phyloP scores from a whole-genome alignment of 2,797 vertebrate genomes.

The Micropoecilia bifurca region DNA sequence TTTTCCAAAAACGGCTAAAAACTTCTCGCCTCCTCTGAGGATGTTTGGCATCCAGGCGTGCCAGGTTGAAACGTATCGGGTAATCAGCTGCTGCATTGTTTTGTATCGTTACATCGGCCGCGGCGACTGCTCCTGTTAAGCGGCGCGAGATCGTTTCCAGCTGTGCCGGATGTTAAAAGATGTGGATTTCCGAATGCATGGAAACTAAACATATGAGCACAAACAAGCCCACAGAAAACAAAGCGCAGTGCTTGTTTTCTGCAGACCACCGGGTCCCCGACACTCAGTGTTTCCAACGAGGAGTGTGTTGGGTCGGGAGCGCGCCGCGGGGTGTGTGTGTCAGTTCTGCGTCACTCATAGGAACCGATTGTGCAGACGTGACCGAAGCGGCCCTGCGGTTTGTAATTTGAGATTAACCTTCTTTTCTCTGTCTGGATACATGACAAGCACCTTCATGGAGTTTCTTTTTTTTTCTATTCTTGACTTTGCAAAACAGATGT shows the following conservation, averaged over 20 bases:
- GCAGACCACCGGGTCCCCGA: conserved; percentile 3
- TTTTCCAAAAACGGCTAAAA: background rate
- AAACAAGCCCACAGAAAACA: conserved; percentile 33
- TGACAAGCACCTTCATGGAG: conserved; percentile 29
- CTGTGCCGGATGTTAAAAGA: conserved; percentile 39
- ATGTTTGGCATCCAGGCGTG: conserved; percentile 9
- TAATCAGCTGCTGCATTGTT: conserved; percentile 36
- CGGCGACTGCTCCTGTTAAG: conserved; percentile 24
- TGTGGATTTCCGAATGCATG: conserved; percentile 18
- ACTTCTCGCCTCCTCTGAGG: background rate
- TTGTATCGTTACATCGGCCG: conserved; percentile 20
- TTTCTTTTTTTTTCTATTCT: conserved; percentile 39
- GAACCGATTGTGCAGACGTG: background rate
- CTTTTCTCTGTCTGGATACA: conserved; percentile 37
- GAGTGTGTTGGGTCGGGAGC: background rate
- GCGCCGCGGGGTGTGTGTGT: background rate
- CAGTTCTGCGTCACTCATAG: background rate
- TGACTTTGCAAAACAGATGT: conserved; percentile 81
- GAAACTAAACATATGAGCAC: conserved; percentile 18
- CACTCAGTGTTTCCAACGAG: conserved; percentile 41
- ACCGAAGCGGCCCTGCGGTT: conserved; percentile 4
- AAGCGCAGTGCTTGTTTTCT: conserved; percentile 24
- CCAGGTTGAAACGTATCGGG: conserved; percentile 15
- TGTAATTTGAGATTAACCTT: conserved; percentile 22
- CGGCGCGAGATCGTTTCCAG: conserved; percentile 47